Base-by-base conservation (phyloP, 2,797 vertebrate species). In the Chaunax sp. region DNA sequence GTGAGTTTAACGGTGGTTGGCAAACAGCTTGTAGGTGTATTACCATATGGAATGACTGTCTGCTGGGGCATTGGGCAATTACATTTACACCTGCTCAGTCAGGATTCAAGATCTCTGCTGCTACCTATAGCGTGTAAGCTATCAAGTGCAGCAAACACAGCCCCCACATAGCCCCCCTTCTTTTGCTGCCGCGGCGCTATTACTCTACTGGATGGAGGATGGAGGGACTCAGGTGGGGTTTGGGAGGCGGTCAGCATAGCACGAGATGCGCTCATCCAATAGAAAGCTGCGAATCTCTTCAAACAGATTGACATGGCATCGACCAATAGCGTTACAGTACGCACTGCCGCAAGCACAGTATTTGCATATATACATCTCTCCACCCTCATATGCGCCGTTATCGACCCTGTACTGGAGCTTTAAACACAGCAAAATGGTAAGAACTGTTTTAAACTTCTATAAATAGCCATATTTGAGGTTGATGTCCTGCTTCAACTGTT, bases 181-280 rank as follows among this genome's bases (percentile, higher is more conserved):
- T n/a, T n/a, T n/a, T n/a, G n/a, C n/a, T n/a, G n/a, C n/a, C n/a
- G n/a, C n/a, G n/a, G n/a, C n/a, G n/a, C n/a, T n/a, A n/a, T n/a
- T n/a, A n/a, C n/a, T n/a, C n/a, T n/a, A n/a, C n/a, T n/a, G n/a
- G n/a, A n/a, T n/a, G n/a, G n/a, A 45, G 28, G 59, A 54, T 66
- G 54, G 44, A 61, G 73, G 79, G 78, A 67, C 3, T 62, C 62
- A 90, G 91, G 90, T 88, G 92, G 88, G 88, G 90, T 87, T 64
- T 67, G 33, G 46, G 69, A 47, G 85, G 83, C n/a, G 80, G 66
- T 3, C 9, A 14, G 69, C 55, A 35, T 3, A 9, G 33, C 47
- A 13, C 28, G 10, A 19, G 25, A 12, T 4, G 1, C 1, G 5
- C 51, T 58, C 49, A 19, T 14, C 91, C 90, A 94, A 91, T 92